These are phyloP conservation scores for Callopanchax toddi DNA, from an alignment of 2,113 vertebrate genomes.

Conservation along the genomic window DNA sequence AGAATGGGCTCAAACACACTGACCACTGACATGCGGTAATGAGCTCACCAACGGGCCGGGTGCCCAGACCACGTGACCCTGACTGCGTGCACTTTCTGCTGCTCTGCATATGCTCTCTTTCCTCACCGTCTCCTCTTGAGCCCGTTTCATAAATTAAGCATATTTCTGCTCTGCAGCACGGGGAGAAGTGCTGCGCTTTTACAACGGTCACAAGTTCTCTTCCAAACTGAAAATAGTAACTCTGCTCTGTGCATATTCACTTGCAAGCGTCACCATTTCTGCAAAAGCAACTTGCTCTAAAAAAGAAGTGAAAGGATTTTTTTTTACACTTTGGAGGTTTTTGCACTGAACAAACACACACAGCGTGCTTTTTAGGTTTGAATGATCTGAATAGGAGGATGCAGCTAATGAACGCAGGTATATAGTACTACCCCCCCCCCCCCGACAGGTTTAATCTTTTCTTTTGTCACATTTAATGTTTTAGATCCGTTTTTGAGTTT, in stretches of 20 bases:
- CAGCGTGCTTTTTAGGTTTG: background rate
- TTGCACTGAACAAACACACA: background rate
- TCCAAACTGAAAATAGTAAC: conserved; percentile 53
- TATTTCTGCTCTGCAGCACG: conserved; percentile 38
- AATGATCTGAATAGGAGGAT: too few species aligned
- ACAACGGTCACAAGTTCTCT: conserved; percentile 18
- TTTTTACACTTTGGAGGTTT: too few species aligned
- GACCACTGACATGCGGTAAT: conserved; percentile 32
- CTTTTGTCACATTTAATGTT: too few species aligned
- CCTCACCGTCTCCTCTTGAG: conserved; percentile 12
- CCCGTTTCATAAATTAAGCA: conserved; percentile 66
- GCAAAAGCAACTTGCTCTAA: conserved; percentile 1
- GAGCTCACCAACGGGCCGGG: conserved; percentile 56
- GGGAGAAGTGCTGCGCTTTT: conserved; percentile 37
- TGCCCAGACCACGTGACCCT: conserved; percentile 2
- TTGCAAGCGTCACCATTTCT: background rate
- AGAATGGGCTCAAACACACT: conserved; percentile 15
- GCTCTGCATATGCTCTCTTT: conserved; percentile 6
- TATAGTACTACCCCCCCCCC: too few species aligned
- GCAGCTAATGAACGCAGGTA: too few species aligned
- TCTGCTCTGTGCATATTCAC: conserved; percentile 14
- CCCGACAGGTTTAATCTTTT: too few species aligned
- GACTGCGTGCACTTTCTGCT: conserved; percentile 6
- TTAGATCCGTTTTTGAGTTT: too few species aligned
- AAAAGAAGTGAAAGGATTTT: background rate